A percentile compares a stretch with the other conserved stretches of the same genome.
Evolutionary conservation across 2,113 vertebrate genomes (phyloP).

Genomic region (Oostethus manadensis): DNA sequence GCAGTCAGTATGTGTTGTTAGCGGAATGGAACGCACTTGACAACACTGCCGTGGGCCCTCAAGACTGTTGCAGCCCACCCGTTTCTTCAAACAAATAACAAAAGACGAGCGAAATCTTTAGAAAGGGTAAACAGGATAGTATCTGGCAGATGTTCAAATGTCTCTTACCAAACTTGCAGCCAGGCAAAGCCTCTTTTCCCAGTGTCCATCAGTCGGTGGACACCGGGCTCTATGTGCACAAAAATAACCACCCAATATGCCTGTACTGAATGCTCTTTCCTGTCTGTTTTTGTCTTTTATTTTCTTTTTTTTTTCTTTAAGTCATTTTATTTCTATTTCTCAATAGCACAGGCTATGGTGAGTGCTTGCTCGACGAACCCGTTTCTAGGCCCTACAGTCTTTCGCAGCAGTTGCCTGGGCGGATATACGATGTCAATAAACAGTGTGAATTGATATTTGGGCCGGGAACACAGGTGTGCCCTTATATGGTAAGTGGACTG

Average conservation of each 20-base stretch:
- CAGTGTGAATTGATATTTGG: constrained; percentile 99
- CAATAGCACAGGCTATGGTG: constrained; percentile 93
- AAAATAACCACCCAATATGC: constrained; percentile 25
- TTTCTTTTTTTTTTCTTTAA: constrained; percentile 58
- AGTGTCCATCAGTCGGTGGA: too few relatives aligned
- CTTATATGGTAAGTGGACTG: constrained; percentile 89
- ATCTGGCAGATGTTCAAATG: constrained; percentile 14
- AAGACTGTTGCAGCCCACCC: constrained; percentile 2
- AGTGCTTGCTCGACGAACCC: constrained; percentile 95
- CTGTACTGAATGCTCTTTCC: constrained; percentile 61
- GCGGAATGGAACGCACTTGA: neutral
- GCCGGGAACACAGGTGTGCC: constrained; percentile 93
- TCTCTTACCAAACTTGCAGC: neutral
- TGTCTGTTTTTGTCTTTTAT: constrained; percentile 61
- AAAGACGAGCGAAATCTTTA: constrained; percentile 3
- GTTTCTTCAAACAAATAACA: constrained; percentile 4
- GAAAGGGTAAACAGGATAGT: neutral
- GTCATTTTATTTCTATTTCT: constrained; percentile 72
- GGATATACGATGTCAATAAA: constrained; percentile 92
- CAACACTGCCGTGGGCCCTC: constrained; percentile 12
- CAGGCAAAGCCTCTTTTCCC: neutral
- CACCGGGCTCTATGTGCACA: constrained; percentile 17
- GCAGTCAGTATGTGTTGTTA: neutral
- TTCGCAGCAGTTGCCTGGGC: constrained; percentile 87
- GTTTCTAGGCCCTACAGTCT: constrained; percentile 84